Evolutionary conservation across 2,113 vertebrate species (phyloP).

Genomic region (Asarcornis scutulata): DNA sequence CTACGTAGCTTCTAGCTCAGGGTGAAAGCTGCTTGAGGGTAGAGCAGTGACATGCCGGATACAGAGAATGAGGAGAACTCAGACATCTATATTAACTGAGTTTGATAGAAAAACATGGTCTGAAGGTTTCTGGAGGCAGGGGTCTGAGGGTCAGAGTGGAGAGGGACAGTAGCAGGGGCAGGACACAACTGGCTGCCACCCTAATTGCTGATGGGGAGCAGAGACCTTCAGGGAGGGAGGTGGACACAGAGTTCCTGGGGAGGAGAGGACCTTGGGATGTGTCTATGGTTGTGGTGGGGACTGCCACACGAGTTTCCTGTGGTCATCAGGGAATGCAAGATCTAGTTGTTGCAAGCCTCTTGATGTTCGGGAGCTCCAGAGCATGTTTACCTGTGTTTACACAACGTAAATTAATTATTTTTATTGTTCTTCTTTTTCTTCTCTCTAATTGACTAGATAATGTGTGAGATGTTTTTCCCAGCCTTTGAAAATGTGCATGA

Average conservation of each 20-base stretch:
- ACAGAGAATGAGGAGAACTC: no score
- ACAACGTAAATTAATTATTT: not conserved
- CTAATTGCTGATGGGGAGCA: not conserved
- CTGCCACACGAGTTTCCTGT: not conserved
- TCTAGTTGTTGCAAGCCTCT: not conserved
- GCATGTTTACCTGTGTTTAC: not conserved
- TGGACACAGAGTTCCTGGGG: no score
- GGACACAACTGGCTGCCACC: not conserved
- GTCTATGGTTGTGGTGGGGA: not conserved
- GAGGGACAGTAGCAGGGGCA: not conserved
- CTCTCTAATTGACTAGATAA: slow-evolving; percentile 78
- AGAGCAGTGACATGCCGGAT: no score
- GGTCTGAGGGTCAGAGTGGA: no score
- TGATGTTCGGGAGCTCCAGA: not conserved
- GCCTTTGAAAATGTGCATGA: slow-evolving; percentile 85
- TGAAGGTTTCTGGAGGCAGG: no score
- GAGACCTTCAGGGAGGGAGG: not conserved
- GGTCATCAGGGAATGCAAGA: not conserved
- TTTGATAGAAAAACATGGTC: no score
- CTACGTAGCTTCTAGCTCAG: not conserved
- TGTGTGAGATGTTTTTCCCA: slow-evolving; percentile 90
- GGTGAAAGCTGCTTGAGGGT: no score
- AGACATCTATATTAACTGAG: no score
- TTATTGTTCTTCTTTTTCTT: not conserved
- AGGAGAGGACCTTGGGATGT: not conserved